A percentile compares a stretch with the other conserved stretches of the same genome.
phyloP scores from a whole-genome alignment of 2,113 vertebrate species.

The Suncus etruscus region DNA sequence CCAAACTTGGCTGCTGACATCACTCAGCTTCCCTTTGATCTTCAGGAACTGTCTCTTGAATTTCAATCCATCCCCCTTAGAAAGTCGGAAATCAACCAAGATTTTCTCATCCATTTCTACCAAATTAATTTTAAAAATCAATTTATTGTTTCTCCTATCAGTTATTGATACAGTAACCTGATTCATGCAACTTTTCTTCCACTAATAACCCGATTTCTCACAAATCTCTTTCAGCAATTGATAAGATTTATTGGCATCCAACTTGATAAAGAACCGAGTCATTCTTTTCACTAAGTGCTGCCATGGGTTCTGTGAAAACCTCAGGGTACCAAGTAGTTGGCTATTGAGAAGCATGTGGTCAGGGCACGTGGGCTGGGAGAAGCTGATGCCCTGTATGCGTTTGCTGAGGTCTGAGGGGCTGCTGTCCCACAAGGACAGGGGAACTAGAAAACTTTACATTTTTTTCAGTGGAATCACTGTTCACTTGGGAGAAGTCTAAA shows the following conservation, averaged over 20 bases:
- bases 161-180: conserved; percentile 96
- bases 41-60: conserved; percentile 97
- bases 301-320: conserved; percentile 96
- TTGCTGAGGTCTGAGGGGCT: conserved; percentile 86
- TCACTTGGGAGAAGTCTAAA: conserved; percentile 86
- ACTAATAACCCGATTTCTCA: conserved; percentile 91
- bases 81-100: conserved; percentile 96
- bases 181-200: conserved; percentile 94
- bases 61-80: conserved; percentile 98
- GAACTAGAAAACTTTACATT: conserved; percentile 93
- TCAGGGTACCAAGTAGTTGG: conserved; percentile 94
- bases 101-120: conserved; percentile 96
- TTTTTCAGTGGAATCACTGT: conserved; percentile 90
- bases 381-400: conserved; percentile 93
- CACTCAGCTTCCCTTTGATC: conserved; percentile 94
- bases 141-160: conserved; percentile 96
- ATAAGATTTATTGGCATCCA: conserved; percentile 91
- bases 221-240: conserved; percentile 91
- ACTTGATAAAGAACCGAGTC: conserved; percentile 96
- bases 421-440: conserved; percentile 90
- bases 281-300: conserved; percentile 90
- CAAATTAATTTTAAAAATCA: conserved; percentile 97
- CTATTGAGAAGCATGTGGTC: conserved; percentile 97
- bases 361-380: conserved; percentile 95
- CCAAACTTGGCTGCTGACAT: conserved; percentile 92